Percentiles rank a stretch among this genome's conserved stretches.
Evolutionary conservation across 2,113 vertebrate species (phyloP).

Genomic region (Gopherus flavomarginatus): DNA sequence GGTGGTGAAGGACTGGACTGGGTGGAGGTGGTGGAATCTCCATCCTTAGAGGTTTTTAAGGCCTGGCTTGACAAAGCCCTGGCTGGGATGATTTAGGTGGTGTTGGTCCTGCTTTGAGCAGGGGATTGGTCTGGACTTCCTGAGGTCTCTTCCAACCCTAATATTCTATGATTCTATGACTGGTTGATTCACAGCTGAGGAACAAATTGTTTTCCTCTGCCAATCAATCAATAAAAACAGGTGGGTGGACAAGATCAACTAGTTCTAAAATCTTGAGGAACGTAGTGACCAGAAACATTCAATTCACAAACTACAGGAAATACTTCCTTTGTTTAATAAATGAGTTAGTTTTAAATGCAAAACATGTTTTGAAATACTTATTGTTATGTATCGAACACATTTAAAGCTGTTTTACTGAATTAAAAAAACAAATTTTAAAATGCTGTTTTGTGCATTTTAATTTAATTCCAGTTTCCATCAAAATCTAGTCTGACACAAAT

Average conservation of each 20-base stretch:
- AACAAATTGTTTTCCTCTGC: constrained; percentile 29
- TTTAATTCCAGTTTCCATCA: background rate
- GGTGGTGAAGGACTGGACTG: too few species aligned
- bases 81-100: too few species aligned
- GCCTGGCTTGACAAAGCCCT: too few species aligned
- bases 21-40: too few species aligned
- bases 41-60: too few species aligned
- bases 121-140: too few species aligned
- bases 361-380: constrained; percentile 14
- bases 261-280: constrained; percentile 47
- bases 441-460: background rate
- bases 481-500: background rate
- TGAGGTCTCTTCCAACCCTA: too few species aligned
- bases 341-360: constrained; percentile 9
- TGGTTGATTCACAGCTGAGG: constrained; percentile 45
- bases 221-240: constrained; percentile 49
- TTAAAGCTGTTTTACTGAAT: background rate
- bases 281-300: constrained; percentile 47
- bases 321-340: background rate
- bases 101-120: too few species aligned
- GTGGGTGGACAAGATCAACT: constrained; percentile 35
- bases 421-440: background rate
- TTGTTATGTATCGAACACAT: background rate
- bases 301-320: constrained; percentile 4
- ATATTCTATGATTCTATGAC: constrained; percentile 23